These are phyloP conservation scores for Epsilonema sp. DNA, from an alignment of 2,888 invertebrate genomes.

Conservation along the genomic window DNA sequence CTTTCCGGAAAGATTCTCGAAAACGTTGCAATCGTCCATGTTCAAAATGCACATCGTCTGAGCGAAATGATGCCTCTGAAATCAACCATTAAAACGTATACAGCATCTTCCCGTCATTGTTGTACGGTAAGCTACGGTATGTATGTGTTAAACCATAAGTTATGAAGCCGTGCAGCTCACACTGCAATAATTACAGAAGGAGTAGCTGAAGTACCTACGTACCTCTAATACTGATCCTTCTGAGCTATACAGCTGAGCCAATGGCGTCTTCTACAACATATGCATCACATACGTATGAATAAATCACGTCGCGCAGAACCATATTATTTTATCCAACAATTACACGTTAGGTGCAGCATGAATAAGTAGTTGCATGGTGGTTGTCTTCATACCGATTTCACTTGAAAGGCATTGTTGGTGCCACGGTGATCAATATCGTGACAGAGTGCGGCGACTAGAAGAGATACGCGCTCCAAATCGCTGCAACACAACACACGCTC, in stretches of 20 bases:
- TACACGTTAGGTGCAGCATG: too few species aligned
- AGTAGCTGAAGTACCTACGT: too few species aligned
- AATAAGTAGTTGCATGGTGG: slow-evolving; percentile 55
- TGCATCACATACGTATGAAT: too few species aligned
- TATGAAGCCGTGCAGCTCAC: too few species aligned
- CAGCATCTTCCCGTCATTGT: too few species aligned
- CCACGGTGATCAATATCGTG: slow-evolving; percentile 74
- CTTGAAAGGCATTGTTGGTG: slow-evolving; percentile 60
- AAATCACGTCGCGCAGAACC: too few species aligned
- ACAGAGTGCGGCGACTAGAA: slow-evolving; percentile 53
- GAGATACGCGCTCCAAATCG: slow-evolving; percentile 52
- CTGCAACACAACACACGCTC: slow-evolving; percentile 35
- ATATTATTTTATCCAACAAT: too few species aligned
- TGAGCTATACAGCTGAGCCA: slow-evolving; percentile 61
- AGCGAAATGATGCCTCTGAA: slow-evolving; percentile 55
- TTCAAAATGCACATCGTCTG: slow-evolving; percentile 64
- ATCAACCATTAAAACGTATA: slow-evolving; percentile 11
- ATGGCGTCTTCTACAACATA: slow-evolving; percentile 35
- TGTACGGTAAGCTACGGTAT: too few species aligned
- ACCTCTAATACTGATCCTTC: slow-evolving; percentile 67
- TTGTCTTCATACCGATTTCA: slow-evolving; percentile 44
- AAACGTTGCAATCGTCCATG: slow-evolving; percentile 61
- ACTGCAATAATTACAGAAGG: too few species aligned
- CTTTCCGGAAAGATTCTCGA: slow-evolving; percentile 46
- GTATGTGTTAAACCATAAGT: too few species aligned